Evolutionary conservation across 2,113 vertebrate species (phyloP).

Genomic region (Hippopotamus amphibius): DNA sequence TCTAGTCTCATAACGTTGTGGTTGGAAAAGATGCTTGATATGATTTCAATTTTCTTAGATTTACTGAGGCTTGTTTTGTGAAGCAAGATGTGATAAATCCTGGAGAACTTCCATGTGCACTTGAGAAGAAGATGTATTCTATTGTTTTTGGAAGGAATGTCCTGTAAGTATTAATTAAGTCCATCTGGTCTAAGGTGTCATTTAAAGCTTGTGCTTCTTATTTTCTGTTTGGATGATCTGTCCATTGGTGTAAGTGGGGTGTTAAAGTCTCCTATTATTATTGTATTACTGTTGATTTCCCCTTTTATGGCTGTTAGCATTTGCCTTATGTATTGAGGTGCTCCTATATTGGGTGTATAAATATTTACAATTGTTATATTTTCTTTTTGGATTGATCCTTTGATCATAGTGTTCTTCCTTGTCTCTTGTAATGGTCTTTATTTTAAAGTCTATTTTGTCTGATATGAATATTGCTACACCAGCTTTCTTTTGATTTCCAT

Average conservation of each 20-base stretch:
- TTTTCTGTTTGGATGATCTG: background rate
- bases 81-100: background rate
- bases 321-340: background rate
- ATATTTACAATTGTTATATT: too few species aligned
- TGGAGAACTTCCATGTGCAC: background rate
- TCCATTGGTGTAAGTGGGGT: background rate
- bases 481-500: too few species aligned
- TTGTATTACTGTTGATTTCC: background rate
- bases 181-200: background rate
- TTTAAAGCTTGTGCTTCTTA: background rate
- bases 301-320: background rate
- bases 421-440: too few species aligned
- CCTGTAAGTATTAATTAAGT: background rate
- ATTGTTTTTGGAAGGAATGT: background rate
- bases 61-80: background rate
- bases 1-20: background rate
- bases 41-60: background rate
- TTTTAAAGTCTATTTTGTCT: too few species aligned
- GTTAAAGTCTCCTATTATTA: background rate
- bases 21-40: background rate
- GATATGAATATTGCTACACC: too few species aligned
- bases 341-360: background rate
- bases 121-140: background rate
- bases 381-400: too few species aligned
- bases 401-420: too few species aligned